A percentile compares a stretch with the other conserved stretches of the same genome.
phyloP scores from a whole-genome alignment of 2,888 invertebrate species.

The Tipula helvola region DNA sequence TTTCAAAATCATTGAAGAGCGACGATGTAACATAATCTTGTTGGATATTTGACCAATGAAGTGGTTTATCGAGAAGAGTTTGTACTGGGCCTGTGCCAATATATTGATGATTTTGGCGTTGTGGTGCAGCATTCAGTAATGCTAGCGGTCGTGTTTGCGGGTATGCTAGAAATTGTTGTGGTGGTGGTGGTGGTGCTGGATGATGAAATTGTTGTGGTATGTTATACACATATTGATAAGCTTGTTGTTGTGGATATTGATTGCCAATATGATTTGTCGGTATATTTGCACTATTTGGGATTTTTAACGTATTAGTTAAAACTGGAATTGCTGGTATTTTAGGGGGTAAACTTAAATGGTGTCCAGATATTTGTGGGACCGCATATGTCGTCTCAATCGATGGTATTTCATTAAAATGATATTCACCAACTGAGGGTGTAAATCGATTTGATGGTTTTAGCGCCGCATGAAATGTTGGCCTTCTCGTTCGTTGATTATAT shows the following conservation, averaged over 20 bases:
- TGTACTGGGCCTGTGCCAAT: background rate
- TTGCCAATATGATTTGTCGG: background rate
- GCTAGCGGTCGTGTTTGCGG: background rate
- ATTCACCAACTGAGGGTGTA: slow-evolving; percentile 39
- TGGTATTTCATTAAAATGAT: slow-evolving; percentile 32
- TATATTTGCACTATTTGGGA: background rate
- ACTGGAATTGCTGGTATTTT: slow-evolving; percentile 24
- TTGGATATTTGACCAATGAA: background rate
- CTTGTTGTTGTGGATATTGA: background rate
- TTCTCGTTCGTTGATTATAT: slow-evolving; percentile 26
- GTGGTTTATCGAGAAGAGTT: background rate
- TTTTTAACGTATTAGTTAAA: background rate
- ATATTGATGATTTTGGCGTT: background rate
- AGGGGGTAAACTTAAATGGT: slow-evolving; percentile 20
- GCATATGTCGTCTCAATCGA: slow-evolving; percentile 47
- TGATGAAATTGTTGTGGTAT: background rate
- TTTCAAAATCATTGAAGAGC: background rate
- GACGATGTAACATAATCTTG: background rate
- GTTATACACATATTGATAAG: background rate
- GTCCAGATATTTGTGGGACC: slow-evolving; percentile 35
- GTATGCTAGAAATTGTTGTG: background rate
- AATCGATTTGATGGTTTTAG: slow-evolving; percentile 41
- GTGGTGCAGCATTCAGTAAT: background rate
- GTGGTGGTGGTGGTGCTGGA: background rate
- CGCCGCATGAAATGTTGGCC: slow-evolving; percentile 35